Evolutionary conservation across 2,113 vertebrate genomes (phyloP).

Genomic region (Hoplias malabaricus): DNA sequence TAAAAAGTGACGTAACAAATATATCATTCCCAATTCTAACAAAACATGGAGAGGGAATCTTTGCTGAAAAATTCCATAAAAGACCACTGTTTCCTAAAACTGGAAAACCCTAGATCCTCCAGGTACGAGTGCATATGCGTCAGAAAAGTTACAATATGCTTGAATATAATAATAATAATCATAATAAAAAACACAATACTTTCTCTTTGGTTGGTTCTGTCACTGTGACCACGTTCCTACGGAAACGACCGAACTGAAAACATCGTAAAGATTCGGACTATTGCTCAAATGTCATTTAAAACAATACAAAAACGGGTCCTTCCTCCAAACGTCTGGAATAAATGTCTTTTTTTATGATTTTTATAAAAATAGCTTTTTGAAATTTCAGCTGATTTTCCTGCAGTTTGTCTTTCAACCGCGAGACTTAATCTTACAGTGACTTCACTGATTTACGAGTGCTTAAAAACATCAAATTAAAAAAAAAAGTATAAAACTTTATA

Average conservation of each 20-base stretch:
- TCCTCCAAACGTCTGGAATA: conserved; percentile 44
- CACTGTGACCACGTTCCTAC: not conserved
- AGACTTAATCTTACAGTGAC: conserved; percentile 48
- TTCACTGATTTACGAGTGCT: conserved; percentile 52
- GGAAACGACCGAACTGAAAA: not conserved
- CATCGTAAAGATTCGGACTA: conserved; percentile 41
- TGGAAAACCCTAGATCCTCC: not conserved
- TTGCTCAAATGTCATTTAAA: conserved; percentile 64
- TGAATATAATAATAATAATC: too few species aligned
- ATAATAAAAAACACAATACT: conserved; percentile 15
- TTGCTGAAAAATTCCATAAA: not conserved
- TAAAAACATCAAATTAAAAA: conserved; percentile 44
- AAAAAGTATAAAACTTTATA: conserved; percentile 25
- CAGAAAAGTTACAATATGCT: conserved; percentile 5
- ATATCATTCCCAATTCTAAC: not conserved
- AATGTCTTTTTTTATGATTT: conserved; percentile 40
- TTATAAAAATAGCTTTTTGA: conserved; percentile 68
- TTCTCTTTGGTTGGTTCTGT: conserved; percentile 43
- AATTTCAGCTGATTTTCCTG: conserved; percentile 67
- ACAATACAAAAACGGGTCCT: conserved; percentile 56
- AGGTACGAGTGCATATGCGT: too few species aligned
- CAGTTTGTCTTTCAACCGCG: conserved; percentile 59
- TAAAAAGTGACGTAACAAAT: not conserved
- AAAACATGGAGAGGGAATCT: not conserved
- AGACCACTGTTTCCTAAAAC: not conserved